These are phyloP conservation scores for Anthoscopus minutus DNA, from an alignment of 2,113 vertebrate genomes.

Conservation along the genomic window DNA sequence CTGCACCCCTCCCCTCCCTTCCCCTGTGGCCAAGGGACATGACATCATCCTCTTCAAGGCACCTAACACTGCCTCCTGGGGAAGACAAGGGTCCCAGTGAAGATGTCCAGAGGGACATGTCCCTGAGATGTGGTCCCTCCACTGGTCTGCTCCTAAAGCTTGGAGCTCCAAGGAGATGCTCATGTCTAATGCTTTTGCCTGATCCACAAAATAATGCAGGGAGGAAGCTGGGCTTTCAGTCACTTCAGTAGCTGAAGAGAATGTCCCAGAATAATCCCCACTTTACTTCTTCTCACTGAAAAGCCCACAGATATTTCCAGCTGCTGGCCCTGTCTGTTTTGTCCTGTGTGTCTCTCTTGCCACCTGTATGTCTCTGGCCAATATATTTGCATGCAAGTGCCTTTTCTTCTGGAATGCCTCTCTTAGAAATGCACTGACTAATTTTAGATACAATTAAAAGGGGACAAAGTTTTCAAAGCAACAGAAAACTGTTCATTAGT, in stretches of 20 bases:
- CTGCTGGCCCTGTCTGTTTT: neutral
- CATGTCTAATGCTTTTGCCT: neutral
- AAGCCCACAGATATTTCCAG: neutral
- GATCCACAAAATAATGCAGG: neutral
- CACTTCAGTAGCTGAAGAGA: neutral
- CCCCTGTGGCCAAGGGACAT: neutral
- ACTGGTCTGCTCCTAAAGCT: neutral
- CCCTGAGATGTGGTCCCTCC: neutral
- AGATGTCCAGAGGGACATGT: neutral
- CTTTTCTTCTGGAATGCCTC: neutral
- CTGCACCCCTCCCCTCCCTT: neutral
- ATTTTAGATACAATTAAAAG: neutral
- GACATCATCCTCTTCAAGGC: neutral
- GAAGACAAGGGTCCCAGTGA: neutral
- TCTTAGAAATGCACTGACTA: neutral
- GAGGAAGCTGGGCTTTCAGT: neutral
- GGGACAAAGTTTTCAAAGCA: neutral
- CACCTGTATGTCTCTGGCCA: neutral
- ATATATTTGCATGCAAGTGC: neutral
- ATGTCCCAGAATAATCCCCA: neutral
- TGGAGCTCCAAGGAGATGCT: neutral
- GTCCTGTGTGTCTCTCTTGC: neutral
- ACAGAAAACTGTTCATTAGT: neutral
- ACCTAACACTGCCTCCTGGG: neutral
- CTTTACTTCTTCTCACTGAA: neutral